phyloP scores from a whole-genome alignment of 2,888 invertebrate species.

The Tiphia femorata region DNA sequence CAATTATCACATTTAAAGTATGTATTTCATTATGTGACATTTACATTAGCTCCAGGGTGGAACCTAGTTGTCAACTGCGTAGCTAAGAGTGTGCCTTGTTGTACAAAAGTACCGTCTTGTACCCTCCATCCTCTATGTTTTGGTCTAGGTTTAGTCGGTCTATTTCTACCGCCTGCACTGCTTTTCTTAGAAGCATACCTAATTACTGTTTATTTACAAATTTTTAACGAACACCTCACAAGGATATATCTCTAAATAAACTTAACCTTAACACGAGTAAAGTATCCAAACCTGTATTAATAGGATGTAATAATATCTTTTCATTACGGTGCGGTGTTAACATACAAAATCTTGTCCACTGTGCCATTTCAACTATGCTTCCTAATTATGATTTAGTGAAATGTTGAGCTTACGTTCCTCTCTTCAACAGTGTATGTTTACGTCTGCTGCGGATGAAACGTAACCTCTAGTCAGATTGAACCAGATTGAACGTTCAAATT shows the following conservation, averaged over 20 bases:
- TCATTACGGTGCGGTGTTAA: slow-evolving; percentile 4
- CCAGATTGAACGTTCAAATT: too few species aligned
- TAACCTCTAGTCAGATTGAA: too few species aligned
- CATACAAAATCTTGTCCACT: slow-evolving; percentile 2
- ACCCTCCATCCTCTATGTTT: slow-evolving; percentile 85
- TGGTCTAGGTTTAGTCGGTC: slow-evolving; percentile 76
- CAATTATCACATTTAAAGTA: too few species aligned
- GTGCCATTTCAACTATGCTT: slow-evolving; percentile 19
- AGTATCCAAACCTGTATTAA: slow-evolving; percentile 16
- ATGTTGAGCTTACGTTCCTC: too few species aligned
- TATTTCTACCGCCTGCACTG: slow-evolving; percentile 79
- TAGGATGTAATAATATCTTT: slow-evolving; percentile 3
- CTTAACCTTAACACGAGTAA: background rate
- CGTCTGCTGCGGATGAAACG: too few species aligned
- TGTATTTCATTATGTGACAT: slow-evolving; percentile 38
- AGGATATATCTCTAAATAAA: background rate
- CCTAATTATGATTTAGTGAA: too few species aligned
- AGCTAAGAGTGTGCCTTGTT: slow-evolving; percentile 77
- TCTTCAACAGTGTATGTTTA: too few species aligned
- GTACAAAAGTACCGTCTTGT: slow-evolving; percentile 79
- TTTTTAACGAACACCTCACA: background rate
- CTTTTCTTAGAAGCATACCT: slow-evolving; percentile 83
- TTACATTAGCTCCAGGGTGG: slow-evolving; percentile 85
- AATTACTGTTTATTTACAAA: slow-evolving; percentile 62
- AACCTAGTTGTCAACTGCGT: slow-evolving; percentile 79